Conservation (phyloP, 2,797 vertebrate genomes). For the Chromis chromis region DNA sequence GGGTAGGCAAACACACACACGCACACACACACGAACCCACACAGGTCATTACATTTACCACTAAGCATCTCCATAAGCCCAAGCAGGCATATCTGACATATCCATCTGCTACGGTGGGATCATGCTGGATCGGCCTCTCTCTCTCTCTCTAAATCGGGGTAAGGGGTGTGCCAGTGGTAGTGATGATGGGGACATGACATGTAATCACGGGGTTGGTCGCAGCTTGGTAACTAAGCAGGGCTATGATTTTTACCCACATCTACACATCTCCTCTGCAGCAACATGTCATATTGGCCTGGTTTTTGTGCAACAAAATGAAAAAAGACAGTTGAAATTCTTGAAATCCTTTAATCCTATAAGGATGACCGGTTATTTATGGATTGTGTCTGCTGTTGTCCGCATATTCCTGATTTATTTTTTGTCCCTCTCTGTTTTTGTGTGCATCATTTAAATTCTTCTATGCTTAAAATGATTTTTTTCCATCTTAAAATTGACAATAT, state of each 20-base stretch:
- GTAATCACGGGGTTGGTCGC: slow-evolving; percentile 64
- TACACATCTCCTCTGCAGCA: slow-evolving; percentile 44
- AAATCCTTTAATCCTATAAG: slow-evolving; percentile 52
- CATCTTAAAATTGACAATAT: background rate
- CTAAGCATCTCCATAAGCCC: slow-evolving; percentile 79
- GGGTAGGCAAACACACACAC: slow-evolving; percentile 40
- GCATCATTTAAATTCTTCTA: background rate
- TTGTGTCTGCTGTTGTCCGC: slow-evolving; percentile 30
- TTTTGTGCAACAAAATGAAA: slow-evolving; percentile 37
- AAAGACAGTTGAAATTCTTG: slow-evolving; percentile 43
- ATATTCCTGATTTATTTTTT: slow-evolving; percentile 19
- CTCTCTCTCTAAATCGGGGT: slow-evolving; percentile 66
- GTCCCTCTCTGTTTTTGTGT: background rate
- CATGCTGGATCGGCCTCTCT: slow-evolving; percentile 62
- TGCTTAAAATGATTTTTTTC: background rate
- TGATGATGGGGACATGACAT: slow-evolving; percentile 64
- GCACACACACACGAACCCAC: slow-evolving; percentile 47
- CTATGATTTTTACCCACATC: slow-evolving; percentile 64
- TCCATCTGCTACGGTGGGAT: slow-evolving; percentile 77
- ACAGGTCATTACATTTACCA: slow-evolving; percentile 82
- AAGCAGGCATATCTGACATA: slow-evolving; percentile 79
- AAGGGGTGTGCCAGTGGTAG: slow-evolving; percentile 62
- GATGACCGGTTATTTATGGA: slow-evolving; percentile 34
- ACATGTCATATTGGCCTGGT: slow-evolving; percentile 44
- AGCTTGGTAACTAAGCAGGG: slow-evolving; percentile 56